Evolutionary conservation across 2,113 vertebrate genomes (phyloP), one percentile per base, ranked within the genome.

Genomic region (Oncorhynchus kisutch): DNA sequence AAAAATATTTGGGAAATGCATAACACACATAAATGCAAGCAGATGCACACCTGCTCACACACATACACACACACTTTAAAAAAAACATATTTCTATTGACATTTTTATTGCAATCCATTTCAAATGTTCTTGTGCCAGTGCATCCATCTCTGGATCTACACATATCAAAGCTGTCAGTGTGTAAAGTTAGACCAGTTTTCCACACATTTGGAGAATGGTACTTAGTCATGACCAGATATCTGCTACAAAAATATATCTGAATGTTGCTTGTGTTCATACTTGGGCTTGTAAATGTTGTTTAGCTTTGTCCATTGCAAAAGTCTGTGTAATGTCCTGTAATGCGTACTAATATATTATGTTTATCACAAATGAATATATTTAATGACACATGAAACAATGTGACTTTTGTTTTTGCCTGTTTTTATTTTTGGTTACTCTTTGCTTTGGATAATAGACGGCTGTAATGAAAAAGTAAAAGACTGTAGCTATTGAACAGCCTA

Each of bases 331-430:
- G 94, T 95, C 94, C 94, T 94, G 95, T 95, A 93, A 96, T 94
- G 92, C 94, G 93, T 97, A 99, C 97, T 99, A 99, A 98, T 98
- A 98, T 98, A 99, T 99, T 96, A 96, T 95, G 95, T 96, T 96
- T 96, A 96, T 98, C 96, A 95, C 95, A 98, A 97, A 97, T 96
- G 97, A 97, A 97, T 97, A 97, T 99, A 99, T 99, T 99, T 99
- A 98, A 98, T 97, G 94, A 96, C 94, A 95, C 90, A 91, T 94
- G 92, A 93, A 93, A 90, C 93, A 90, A 94, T 95, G 95, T 95
- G 94, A 92, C 94, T 95, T 90, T 94, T 93, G 91, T 45, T 45
- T 45, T 11, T 45, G 39, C 39, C 85, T 86, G 68, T 76, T 12
- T 34, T 83, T 82, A n/a, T 74, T 25, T 81, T 81, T 74, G 69